Evolutionary conservation across 2,797 vertebrate species (phyloP).

Genomic region (Linurgus olivaceus): DNA sequence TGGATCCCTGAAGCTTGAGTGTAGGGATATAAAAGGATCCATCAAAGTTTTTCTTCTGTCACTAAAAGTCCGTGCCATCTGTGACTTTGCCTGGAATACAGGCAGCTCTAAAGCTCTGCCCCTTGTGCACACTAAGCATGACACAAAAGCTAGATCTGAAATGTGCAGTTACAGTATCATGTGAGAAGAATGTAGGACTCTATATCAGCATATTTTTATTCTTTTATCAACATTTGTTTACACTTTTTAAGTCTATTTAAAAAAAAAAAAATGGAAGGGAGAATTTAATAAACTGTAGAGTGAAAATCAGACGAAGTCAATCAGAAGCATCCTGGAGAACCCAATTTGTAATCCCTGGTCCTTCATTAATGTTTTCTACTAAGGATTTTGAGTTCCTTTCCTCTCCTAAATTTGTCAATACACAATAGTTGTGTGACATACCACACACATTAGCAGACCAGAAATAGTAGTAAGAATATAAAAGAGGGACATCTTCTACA

Average conservation of each 20-base stretch:
- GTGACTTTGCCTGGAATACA: neutral
- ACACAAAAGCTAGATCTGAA: neutral
- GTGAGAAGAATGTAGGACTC: neutral
- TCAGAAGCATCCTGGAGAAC: neutral
- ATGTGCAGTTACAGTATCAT: neutral
- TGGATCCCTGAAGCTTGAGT: neutral
- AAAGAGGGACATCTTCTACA: neutral
- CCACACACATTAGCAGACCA: neutral
- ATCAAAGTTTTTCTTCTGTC: neutral
- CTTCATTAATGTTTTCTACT: neutral
- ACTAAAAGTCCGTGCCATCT: neutral
- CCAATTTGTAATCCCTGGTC: rapidly evolving
- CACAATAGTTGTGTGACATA: neutral
- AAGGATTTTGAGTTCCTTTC: neutral
- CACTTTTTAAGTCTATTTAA: neutral
- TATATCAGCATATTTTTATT: neutral
- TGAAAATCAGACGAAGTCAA: neutral
- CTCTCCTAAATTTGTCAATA: neutral
- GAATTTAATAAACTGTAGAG: neutral
- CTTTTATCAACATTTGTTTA: neutral
- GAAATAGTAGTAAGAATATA: neutral
- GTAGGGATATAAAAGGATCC: neutral
- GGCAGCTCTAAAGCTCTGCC: conserved; percentile 15
- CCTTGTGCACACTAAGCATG: neutral
- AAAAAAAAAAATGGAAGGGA: neutral